Base-by-base conservation (phyloP, 2,797 vertebrate genomes). In the Anguilla marmorata region DNA sequence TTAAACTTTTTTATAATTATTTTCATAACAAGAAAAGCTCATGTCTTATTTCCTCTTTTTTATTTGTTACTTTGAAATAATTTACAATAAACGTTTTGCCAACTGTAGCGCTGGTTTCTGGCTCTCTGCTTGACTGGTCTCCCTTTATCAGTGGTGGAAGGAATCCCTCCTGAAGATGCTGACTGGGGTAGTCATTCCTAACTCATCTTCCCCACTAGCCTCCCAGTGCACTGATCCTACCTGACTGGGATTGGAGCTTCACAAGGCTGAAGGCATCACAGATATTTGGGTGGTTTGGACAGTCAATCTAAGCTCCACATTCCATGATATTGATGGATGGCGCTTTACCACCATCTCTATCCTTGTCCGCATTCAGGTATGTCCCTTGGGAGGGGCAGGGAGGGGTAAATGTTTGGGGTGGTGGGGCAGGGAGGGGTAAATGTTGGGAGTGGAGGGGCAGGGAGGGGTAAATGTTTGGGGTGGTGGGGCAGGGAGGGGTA, bases 81-180 rank as follows among this genome's bases (percentile, higher is more conserved):
- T 94, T 94, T 92, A 91, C 90, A 96, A 95, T 96, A 96, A 96
- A 96, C 91, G 89, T 79, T 91, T 93, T 94, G 91, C 86, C 90
- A 93, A 88, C 88, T 30, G 19, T 86, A 56, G 5, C 41, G 16
- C 79, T 82, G 83, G 21, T 85, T 41, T 37, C 21, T 66, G 63
- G 63, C n/a, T 66, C n/a, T 54, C 30, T 82, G 6, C 76, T 9
- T 79, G 52, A 69, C 8, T 90, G 24, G 41, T n/a, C 7, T 24
- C 37, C 27, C 86, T 76, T 86, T n/a, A 72, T 0, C 24, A 30
- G 84, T 58, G 60, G 16, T 60, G 37, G 52, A 86, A 66, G 11
- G 11, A 58, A 66, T 3, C 7, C 3, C 11, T 4, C 16, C 16
- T 33, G 1, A 37, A 19, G 37, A 24, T 45, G 16, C 16, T 12